These are phyloP conservation scores for Mellilla xanthometata DNA, from an alignment of 2,888 invertebrate genomes.

Conservation along the genomic window DNA sequence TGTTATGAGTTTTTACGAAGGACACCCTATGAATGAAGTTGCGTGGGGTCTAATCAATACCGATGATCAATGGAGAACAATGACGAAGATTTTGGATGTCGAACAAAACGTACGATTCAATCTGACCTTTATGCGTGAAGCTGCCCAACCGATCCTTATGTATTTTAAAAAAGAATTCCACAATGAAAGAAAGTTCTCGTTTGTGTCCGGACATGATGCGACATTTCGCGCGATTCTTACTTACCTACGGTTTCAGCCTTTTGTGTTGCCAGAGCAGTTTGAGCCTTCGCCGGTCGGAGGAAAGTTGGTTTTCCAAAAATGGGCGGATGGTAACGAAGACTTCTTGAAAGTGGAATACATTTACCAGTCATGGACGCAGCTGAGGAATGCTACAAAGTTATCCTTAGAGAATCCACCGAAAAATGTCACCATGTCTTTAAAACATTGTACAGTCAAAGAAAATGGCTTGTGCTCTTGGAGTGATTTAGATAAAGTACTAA, in stretches of 20 bases:
- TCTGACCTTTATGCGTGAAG: background rate
- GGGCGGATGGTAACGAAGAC: background rate
- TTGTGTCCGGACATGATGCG: background rate
- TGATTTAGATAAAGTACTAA: background rate
- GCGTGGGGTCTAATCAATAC: background rate
- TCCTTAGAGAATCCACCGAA: background rate
- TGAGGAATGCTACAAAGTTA: background rate
- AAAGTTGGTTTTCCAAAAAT: constrained; percentile 5
- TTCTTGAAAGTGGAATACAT: constrained; percentile 1
- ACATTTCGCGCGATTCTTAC: background rate
- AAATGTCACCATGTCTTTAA: background rate
- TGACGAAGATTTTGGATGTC: background rate
- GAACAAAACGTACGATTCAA: background rate
- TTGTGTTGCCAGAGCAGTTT: background rate
- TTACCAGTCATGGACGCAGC: background rate
- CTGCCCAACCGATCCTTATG: background rate
- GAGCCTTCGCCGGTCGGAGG: background rate
- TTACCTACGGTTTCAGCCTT: background rate
- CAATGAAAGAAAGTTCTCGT: background rate
- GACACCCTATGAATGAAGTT: background rate
- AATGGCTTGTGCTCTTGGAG: background rate
- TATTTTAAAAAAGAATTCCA: background rate
- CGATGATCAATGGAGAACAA: background rate
- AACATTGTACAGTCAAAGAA: background rate
- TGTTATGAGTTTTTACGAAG: background rate